Base-by-base conservation (phyloP, 1,140 invertebrate species). In the Aplysia californica region DNA sequence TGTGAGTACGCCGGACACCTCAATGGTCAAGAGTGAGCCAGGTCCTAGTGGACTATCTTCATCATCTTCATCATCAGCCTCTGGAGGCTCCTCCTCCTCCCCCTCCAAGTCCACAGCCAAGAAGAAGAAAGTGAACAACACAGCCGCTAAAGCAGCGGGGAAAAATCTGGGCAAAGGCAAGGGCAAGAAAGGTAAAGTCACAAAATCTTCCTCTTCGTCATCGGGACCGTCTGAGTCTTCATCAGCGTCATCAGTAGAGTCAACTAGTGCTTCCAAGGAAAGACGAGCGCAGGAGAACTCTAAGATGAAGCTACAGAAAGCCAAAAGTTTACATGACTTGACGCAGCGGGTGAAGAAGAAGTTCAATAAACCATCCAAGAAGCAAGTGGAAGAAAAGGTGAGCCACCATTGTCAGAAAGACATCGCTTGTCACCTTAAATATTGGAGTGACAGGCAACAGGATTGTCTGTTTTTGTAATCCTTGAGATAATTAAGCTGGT, bases 231-330 rank as follows among this genome's bases (percentile, higher is more conserved):
- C 44, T 10, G 10, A 10, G 44, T 50, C 44, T 15, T 50, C 44
- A 50, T 50, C 58, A 61, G 6, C 58, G 26, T 31, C 58, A 23
- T 61, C 58, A n/a, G n/a, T n/a, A n/a, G n/a, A n/a, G n/a, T n/a
- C n/a, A n/a, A n/a, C n/a, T n/a, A n/a, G n/a, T n/a, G n/a, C n/a
- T n/a, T n/a, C n/a, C n/a, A n/a, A n/a, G n/a, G 75, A 74, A 23
- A 74, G 61, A 50, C 41, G 61, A 38, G 78, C 76, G 55, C 55
- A 68, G 44, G 80, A 82, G 26, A 69, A 79, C 23, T 80, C 82
- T 29, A 87, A 86, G 55, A 78, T 82, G n/a, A 87, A 87, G 55
- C 78, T 80, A 21, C 84, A 85, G 68, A 87, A 85, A 61, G 82
- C 85, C 15, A 83, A 82, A 67, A 85, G 82, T 66, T 77, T 87